These are phyloP conservation scores for Tapirus terrestris DNA, from an alignment of 2,113 vertebrate genomes.

Conservation along the genomic window DNA sequence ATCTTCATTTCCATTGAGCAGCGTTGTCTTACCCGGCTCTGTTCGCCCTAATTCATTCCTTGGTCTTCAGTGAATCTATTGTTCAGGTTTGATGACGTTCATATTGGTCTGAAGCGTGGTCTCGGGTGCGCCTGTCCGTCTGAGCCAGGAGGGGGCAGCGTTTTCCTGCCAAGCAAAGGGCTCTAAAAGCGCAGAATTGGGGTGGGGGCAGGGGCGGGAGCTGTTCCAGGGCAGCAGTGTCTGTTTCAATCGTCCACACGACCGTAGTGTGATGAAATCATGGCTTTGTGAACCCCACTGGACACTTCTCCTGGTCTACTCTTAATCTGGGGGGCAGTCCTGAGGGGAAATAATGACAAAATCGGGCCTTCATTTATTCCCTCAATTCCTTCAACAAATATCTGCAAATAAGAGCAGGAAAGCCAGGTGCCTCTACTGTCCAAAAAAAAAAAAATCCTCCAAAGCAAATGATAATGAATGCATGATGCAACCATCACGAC, in stretches of 20 bases:
- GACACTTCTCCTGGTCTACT: background rate
- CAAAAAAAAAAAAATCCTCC: background rate
- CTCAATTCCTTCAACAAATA: too few species aligned
- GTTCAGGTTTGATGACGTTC: slow-evolving; percentile 79
- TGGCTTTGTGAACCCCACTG: background rate
- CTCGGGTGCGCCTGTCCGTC: rapidly evolving
- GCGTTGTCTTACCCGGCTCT: slow-evolving; percentile 69
- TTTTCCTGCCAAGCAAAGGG: slow-evolving; percentile 75
- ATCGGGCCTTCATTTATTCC: too few species aligned
- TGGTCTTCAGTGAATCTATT: slow-evolving; percentile 77
- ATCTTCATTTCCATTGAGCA: slow-evolving; percentile 69
- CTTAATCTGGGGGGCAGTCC: background rate
- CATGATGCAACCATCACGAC: rapidly evolving
- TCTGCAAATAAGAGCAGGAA: background rate
- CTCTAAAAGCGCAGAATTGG: rapidly evolving
- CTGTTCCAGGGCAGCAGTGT: rapidly evolving
- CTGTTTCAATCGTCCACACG: rapidly evolving
- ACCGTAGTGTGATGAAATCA: rapidly evolving
- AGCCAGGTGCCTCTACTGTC: background rate
- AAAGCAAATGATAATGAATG: rapidly evolving
- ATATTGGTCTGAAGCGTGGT: slow-evolving; percentile 23
- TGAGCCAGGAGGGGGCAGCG: slow-evolving; percentile 87
- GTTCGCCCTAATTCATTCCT: slow-evolving; percentile 61
- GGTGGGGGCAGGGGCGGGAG: background rate
- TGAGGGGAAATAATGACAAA: background rate